phyloP scores from a whole-genome alignment of 2,888 invertebrate species.

The Chalcis sispes region DNA sequence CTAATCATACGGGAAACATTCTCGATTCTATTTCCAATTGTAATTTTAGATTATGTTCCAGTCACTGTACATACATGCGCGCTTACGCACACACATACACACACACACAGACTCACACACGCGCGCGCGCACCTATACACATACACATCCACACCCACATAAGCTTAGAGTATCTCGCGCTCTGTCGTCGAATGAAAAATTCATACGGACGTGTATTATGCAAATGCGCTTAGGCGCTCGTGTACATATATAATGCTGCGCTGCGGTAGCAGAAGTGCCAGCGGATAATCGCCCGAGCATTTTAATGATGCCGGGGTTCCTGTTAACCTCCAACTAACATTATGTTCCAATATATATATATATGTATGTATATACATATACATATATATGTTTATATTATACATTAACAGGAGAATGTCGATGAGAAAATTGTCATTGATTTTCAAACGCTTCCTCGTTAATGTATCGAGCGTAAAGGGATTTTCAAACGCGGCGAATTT shows the following conservation, averaged over 20 bases:
- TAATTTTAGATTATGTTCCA: conserved; percentile 33
- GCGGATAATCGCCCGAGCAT: conserved; percentile 16
- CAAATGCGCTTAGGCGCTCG: conserved; percentile 39
- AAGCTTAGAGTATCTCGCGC: neutral
- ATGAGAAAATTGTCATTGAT: too few species aligned
- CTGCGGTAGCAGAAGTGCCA: conserved; percentile 15
- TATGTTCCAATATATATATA: too few species aligned
- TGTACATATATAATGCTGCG: neutral
- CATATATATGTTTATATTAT: too few species aligned
- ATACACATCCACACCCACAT: neutral
- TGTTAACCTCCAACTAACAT: too few species aligned
- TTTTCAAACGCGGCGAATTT: too few species aligned
- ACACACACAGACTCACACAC: too few species aligned
- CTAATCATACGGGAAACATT: conserved; percentile 1
- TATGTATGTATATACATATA: too few species aligned
- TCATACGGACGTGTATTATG: conserved; percentile 45
- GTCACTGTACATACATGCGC: too few species aligned
- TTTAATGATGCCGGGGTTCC: conserved; percentile 13
- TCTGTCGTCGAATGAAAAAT: conserved; percentile 38
- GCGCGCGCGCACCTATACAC: neutral
- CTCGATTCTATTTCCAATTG: conserved; percentile 37
- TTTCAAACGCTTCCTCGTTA: too few species aligned
- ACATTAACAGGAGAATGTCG: too few species aligned
- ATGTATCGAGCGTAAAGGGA: too few species aligned
- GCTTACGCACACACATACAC: neutral